Conservation (phyloP, 2,113 vertebrate species). For the Gymnogyps californianus region DNA sequence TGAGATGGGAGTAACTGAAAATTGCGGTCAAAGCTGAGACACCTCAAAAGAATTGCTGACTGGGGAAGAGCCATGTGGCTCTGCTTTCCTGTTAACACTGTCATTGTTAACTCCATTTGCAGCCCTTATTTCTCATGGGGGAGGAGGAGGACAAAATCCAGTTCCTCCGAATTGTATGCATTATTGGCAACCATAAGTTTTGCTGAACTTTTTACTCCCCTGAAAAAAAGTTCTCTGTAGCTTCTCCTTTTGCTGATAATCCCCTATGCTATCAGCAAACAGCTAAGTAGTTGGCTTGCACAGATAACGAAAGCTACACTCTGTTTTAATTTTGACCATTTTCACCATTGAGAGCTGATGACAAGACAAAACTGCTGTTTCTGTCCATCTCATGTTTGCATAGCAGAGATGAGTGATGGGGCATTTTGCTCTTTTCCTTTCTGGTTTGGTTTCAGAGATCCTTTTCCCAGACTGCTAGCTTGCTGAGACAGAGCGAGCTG, state of each 20-base stretch:
- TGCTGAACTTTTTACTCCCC: neutral
- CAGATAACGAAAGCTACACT: neutral
- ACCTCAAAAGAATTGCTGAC: neutral
- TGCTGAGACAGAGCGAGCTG: neutral
- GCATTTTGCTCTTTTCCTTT: neutral
- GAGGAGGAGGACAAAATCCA: neutral
- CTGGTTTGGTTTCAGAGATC: neutral
- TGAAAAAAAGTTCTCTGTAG: neutral
- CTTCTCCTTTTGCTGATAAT: neutral
- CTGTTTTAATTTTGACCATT: neutral
- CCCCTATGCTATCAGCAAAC: neutral
- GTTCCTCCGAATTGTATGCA: neutral
- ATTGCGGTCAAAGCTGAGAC: slow-evolving; percentile 11
- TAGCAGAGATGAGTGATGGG: neutral
- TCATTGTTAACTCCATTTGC: neutral
- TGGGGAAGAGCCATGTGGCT: neutral
- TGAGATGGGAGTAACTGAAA: slow-evolving; percentile 5
- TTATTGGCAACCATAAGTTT: slow-evolving; percentile 39
- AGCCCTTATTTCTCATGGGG: neutral
- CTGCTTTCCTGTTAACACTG: neutral
- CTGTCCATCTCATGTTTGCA: neutral
- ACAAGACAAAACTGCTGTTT: neutral
- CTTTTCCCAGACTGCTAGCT: neutral
- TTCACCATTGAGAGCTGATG: neutral
- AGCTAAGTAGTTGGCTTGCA: neutral